A percentile compares a stretch with the other conserved stretches of the same genome.
Evolutionary conservation across 2,888 invertebrate genomes (phyloP).

Genomic region (Dioctria linearis): DNA sequence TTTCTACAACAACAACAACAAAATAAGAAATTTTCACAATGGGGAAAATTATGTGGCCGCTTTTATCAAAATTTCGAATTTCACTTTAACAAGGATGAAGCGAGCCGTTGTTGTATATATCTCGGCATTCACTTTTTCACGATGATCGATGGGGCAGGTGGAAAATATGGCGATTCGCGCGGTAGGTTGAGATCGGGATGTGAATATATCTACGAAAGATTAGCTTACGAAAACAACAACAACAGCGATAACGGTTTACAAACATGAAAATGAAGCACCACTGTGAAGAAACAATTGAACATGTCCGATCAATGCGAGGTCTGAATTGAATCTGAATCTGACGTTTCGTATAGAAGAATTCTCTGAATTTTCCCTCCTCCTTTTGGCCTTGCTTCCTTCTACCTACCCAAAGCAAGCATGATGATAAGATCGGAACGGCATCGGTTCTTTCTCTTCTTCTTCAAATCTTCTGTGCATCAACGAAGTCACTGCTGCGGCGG

Average conservation of each 20-base stretch:
- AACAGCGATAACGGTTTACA: background rate
- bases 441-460: slow-evolving; percentile 15
- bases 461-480: background rate
- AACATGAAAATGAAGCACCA: background rate
- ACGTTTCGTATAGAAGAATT: slow-evolving; percentile 30
- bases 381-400: slow-evolving; percentile 39
- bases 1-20: background rate
- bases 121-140: slow-evolving; percentile 8
- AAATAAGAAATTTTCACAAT: background rate
- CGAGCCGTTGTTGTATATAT: background rate
- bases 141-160: slow-evolving; percentile 12
- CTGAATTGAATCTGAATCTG: slow-evolving; percentile 55
- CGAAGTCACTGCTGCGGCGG: background rate
- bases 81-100: background rate
- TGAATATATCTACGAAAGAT: slow-evolving; percentile 11
- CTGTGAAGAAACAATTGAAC: slow-evolving; percentile 8
- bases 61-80: background rate
- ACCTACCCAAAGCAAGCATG: background rate
- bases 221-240: background rate
- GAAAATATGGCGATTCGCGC: background rate
- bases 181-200: background rate
- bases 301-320: slow-evolving; percentile 55
- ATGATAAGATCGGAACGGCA: slow-evolving; percentile 22
- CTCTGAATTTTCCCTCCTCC: slow-evolving; percentile 45
- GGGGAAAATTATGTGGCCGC: background rate